A percentile compares a stretch with the other conserved stretches of the same genome.
phyloP scores from a whole-genome alignment of 2,797 vertebrate species.

The Lophura swinhoii region DNA sequence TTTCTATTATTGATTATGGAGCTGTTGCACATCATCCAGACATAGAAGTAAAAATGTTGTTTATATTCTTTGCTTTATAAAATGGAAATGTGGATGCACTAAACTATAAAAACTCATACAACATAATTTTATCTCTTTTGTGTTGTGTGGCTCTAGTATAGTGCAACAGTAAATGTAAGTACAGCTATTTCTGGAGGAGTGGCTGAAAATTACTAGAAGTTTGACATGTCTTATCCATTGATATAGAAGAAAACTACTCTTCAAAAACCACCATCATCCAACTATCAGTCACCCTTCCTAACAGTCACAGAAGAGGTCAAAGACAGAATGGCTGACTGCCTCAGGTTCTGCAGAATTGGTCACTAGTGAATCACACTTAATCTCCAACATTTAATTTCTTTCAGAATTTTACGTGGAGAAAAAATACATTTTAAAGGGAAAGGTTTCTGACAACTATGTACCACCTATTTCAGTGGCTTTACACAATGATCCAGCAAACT shows the following conservation, averaged over 20 bases:
- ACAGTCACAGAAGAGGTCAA: not conserved
- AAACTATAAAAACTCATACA: not conserved
- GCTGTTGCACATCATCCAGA: not conserved
- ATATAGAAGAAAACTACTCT: not conserved
- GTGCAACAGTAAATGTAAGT: not conserved
- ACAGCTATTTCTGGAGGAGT: not conserved
- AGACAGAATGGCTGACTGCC: not conserved
- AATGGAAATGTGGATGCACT: not conserved
- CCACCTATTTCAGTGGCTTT: not conserved
- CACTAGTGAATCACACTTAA: not conserved
- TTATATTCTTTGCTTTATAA: not conserved
- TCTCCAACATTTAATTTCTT: not conserved
- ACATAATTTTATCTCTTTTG: not conserved
- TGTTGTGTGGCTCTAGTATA: not conserved
- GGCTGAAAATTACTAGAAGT: not conserved
- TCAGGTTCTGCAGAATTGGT: not conserved
- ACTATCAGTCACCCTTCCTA: not conserved
- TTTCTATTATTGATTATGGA: constrained; percentile 33
- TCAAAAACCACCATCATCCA: not conserved
- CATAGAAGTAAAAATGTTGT: not conserved
- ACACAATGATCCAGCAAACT: not conserved
- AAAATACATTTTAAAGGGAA: not conserved
- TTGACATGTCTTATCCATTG: not conserved
- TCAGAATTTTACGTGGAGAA: not conserved
- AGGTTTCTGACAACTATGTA: not conserved